A percentile compares a stretch with the other conserved stretches of the same genome.
Evolutionary conservation across 2,797 vertebrate species (phyloP).

Genomic region (Capromys pilorides): DNA sequence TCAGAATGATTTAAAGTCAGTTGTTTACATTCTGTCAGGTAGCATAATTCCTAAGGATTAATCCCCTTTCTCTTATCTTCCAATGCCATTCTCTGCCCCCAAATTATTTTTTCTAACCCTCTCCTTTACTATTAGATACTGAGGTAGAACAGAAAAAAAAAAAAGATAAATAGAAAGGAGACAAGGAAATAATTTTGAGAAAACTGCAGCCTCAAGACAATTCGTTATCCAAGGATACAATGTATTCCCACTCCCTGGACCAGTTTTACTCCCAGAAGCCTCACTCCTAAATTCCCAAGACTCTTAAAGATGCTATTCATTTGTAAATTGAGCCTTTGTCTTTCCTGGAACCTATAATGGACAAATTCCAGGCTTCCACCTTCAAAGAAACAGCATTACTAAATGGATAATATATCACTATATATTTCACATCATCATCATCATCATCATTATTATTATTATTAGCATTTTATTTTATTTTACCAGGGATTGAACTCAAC

Average conservation of each 20-base stretch:
- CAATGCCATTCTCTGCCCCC: no score
- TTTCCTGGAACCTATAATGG: neutral
- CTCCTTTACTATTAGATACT: neutral
- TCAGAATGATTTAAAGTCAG: conserved; percentile 34
- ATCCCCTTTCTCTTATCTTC: neutral
- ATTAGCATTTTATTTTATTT: no score
- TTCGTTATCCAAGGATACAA: neutral
- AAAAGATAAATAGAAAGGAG: neutral
- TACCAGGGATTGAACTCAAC: no score
- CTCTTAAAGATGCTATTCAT: neutral
- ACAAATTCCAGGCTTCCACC: neutral
- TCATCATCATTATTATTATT: no score
- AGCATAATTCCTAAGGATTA: neutral
- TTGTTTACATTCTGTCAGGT: neutral
- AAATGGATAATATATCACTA: neutral
- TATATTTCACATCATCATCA: neutral
- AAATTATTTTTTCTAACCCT: neutral
- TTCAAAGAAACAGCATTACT: neutral
- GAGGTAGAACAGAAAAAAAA: neutral
- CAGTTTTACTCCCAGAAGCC: neutral
- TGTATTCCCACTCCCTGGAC: neutral
- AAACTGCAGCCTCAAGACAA: neutral
- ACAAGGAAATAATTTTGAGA: neutral
- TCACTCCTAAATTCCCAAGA: neutral
- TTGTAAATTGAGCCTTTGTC: neutral